Base-by-base conservation (phyloP, 2,797 vertebrate species). In the Gastrophryne carolinensis region DNA sequence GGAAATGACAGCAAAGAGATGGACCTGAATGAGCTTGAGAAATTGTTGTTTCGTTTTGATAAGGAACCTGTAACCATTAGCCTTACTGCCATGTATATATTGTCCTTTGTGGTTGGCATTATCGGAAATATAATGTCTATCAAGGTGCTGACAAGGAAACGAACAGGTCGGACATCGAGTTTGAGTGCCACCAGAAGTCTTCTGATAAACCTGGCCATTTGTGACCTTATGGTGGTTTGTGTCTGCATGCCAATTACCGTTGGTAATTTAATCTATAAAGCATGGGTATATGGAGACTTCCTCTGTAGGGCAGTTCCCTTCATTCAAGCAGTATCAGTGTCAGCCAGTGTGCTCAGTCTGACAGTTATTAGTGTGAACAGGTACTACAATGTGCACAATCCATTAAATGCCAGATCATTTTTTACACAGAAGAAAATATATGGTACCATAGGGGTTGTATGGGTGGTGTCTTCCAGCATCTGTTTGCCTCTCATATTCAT, bases 201-300 rank as follows among this genome's bases (percentile, higher is more conserved):
- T 44, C 87, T 96, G 80, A 90, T 96, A 77, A 97, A 97, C 88
- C 81, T 97, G 84, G 94, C 95, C 0, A 88, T 94, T 75, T 97
- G 95, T 0, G 95, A 97, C 85, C 90, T 97, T 80, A 93, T 96
- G 81, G 95, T 96, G 86, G 94, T 97, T 78, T 95, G 94, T 0
- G 84, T 96, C 73, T 97, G 95, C 84, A 96, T 97, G 95, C 95
- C 95, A 81, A 91, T 96, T 82, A 96, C 94, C 0, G 86, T 94
- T 34, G 94, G 93, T 17, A 94, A 92, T 81, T 90, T 92, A 81
- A 94, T 97, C 82, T 96, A 97, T 86, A 93, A 91, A 3, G 89
- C 91, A 11, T 96, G 95, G 95, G 92, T 97, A 10, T 97, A 96
- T 0, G 95, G 95, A 1, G 95, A 96, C 85, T 91, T 96, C 73